A percentile compares a stretch with the other conserved stretches of the same genome.
phyloP scores from a whole-genome alignment of 1,140 invertebrate genomes.

The Calephelis nemesis region DNA sequence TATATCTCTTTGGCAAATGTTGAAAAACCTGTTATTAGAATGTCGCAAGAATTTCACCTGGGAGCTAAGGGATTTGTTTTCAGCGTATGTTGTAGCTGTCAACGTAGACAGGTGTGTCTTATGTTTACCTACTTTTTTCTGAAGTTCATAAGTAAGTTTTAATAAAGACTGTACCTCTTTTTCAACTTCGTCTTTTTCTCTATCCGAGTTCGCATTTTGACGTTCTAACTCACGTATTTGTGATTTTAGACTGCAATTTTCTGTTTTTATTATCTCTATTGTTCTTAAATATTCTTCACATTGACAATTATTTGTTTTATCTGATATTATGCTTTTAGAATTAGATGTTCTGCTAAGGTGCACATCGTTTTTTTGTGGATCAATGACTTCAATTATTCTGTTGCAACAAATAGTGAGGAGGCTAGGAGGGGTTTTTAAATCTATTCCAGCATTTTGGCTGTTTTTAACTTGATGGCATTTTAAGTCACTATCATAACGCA shows the following conservation, averaged over 20 bases:
- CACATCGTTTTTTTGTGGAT: slow-evolving; percentile 37
- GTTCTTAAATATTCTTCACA: slow-evolving; percentile 43
- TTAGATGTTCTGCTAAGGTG: slow-evolving; percentile 25
- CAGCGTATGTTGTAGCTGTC: slow-evolving; percentile 68
- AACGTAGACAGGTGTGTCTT: slow-evolving; percentile 70
- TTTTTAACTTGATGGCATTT: background rate
- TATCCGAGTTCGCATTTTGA: slow-evolving; percentile 39
- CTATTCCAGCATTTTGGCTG: background rate
- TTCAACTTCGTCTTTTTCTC: slow-evolving; percentile 49
- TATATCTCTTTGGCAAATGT: slow-evolving; percentile 65
- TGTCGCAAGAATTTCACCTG: slow-evolving; percentile 65
- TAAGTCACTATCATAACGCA: slow-evolving; percentile 23
- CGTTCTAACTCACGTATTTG: slow-evolving; percentile 41
- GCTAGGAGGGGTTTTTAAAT: slow-evolving; percentile 49
- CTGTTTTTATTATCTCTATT: slow-evolving; percentile 34
- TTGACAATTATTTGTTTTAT: slow-evolving; percentile 34
- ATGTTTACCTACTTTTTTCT: slow-evolving; percentile 64
- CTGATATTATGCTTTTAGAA: slow-evolving; percentile 25
- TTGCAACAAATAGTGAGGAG: slow-evolving; percentile 62
- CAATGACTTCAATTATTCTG: slow-evolving; percentile 50
- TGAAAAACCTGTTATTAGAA: slow-evolving; percentile 57
- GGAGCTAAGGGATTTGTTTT: slow-evolving; percentile 63
- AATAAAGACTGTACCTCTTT: slow-evolving; percentile 55
- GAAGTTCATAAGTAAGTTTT: slow-evolving; percentile 52
- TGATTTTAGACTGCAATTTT: slow-evolving; percentile 42